Percentiles rank a stretch among this genome's conserved stretches.
These are phyloP conservation scores for Xenopus tropicalis DNA, from an alignment of 2,113 vertebrate species.

Conservation along the genomic window DNA sequence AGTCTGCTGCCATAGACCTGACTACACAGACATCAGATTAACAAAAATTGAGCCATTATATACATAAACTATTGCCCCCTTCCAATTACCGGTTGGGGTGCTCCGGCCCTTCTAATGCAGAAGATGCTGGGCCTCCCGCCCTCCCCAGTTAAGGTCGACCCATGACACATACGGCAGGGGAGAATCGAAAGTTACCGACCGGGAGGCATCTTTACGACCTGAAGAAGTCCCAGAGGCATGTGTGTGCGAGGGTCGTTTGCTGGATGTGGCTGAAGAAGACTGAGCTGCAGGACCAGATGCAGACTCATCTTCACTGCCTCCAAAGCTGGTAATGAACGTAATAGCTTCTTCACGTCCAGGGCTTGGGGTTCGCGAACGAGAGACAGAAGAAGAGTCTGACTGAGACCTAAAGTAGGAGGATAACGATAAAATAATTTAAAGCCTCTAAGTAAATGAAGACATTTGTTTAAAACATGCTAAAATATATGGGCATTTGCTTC, in stretches of 20 bases:
- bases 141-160: conserved; percentile 34
- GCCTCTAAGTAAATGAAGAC: neutral
- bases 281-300: conserved; percentile 46
- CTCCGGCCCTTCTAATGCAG: conserved; percentile 38
- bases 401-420: conserved; percentile 58
- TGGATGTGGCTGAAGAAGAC: conserved; percentile 55
- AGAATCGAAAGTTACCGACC: conserved; percentile 89
- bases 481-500: no score
- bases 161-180: conserved; percentile 36
- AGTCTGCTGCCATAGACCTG: neutral
- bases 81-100: conserved; percentile 44
- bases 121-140: conserved; percentile 42
- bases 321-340: conserved; percentile 94
- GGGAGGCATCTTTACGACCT: conserved; percentile 91
- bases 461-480: no score
- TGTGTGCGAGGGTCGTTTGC: conserved; percentile 55
- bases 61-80: conserved; percentile 19
- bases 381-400: conserved; percentile 80
- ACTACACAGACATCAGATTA: neutral
- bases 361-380: conserved; percentile 73
- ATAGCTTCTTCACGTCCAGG: conserved; percentile 84
- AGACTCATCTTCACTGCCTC: conserved; percentile 88
- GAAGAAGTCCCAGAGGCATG: conserved; percentile 68
- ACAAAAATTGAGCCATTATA: neutral
- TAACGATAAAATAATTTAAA: neutral